Percentiles rank a stretch among this genome's conserved stretches.
Conservation (phyloP, 2,113 vertebrate species). For the Lepus europaeus region DNA sequence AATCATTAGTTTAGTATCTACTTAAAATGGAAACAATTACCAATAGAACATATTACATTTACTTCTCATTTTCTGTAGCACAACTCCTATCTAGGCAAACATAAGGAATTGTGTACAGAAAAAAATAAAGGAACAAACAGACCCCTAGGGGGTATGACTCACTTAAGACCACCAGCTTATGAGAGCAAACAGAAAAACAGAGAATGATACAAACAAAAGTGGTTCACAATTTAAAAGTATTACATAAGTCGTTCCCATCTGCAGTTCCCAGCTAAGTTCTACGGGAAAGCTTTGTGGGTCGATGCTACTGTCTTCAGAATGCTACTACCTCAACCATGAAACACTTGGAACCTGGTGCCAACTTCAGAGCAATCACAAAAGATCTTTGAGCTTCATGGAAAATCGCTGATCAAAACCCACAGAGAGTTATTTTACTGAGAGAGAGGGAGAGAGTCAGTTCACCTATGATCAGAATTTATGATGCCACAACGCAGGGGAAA, state of each 20-base stretch:
- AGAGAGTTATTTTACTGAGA: not conserved
- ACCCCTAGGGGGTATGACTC: not conserved
- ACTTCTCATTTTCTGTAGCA: conserved; percentile 67
- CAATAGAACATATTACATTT: conserved; percentile 43
- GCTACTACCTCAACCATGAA: not conserved
- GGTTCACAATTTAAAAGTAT: not conserved
- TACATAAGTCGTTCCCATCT: not conserved
- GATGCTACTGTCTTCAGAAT: not conserved
- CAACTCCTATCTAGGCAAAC: conserved; percentile 72
- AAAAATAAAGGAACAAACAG: conserved; percentile 60
- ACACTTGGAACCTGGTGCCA: not conserved
- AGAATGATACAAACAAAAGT: not conserved
- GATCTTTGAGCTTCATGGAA: not conserved
- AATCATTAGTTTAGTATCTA: conserved; percentile 76
- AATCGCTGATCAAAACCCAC: not conserved
- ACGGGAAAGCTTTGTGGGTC: not conserved
- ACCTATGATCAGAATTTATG: not conserved
- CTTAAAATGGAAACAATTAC: conserved; percentile 74
- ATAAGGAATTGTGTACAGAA: conserved; percentile 14
- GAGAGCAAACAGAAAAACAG: not conserved
- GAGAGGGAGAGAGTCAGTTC: not conserved
- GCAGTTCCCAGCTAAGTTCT: not conserved
- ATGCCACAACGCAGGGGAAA: not conserved
- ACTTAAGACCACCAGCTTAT: not conserved
- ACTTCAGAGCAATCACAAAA: not conserved